A percentile compares a stretch with the other conserved stretches of the same genome.
Evolutionary conservation across 2,888 invertebrate species (phyloP).

Genomic region (Eristalinus sepulchralis): DNA sequence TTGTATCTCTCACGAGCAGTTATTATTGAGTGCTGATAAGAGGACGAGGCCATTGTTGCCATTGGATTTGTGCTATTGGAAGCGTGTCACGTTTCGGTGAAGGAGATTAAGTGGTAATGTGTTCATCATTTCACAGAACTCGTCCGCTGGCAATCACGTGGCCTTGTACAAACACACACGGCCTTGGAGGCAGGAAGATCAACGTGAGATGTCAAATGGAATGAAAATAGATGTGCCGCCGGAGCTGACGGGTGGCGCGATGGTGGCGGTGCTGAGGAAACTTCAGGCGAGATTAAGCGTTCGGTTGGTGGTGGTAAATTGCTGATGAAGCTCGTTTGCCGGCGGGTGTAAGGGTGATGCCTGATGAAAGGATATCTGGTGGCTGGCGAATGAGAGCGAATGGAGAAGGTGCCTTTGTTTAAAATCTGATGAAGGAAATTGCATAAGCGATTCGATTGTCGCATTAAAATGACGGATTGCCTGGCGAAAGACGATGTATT

Average conservation of each 20-base stretch:
- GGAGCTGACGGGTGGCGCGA: not conserved
- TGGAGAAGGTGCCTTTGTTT: conserved; percentile 5
- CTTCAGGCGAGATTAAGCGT: conserved; percentile 34
- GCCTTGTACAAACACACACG: conserved; percentile 56
- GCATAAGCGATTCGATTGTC: not conserved
- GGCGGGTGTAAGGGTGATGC: conserved; percentile 10
- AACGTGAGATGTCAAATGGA: conserved; percentile 38
- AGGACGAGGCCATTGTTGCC: conserved; percentile 61
- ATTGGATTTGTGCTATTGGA: conserved; percentile 62
- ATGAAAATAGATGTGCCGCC: conserved; percentile 20
- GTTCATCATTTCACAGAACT: conserved; percentile 64
- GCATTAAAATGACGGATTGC: not conserved
- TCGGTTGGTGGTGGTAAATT: conserved; percentile 30
- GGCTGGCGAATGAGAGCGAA: not conserved
- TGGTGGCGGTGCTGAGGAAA: conserved; percentile 20
- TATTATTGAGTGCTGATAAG: conserved; percentile 67
- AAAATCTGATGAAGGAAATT: conserved; percentile 15
- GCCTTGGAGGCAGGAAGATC: conserved; percentile 27
- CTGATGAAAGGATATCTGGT: conserved; percentile 49
- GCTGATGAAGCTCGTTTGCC: conserved; percentile 16
- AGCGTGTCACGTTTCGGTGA: conserved; percentile 69
- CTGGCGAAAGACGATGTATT: not conserved
- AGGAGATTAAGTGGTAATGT: conserved; percentile 71
- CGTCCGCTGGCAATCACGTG: conserved; percentile 67
- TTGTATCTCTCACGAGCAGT: conserved; percentile 61